A percentile compares a stretch with the other conserved stretches of the same genome.
These are phyloP conservation scores for Gavia stellata DNA, from an alignment of 2,113 vertebrate genomes.

Conservation along the genomic window DNA sequence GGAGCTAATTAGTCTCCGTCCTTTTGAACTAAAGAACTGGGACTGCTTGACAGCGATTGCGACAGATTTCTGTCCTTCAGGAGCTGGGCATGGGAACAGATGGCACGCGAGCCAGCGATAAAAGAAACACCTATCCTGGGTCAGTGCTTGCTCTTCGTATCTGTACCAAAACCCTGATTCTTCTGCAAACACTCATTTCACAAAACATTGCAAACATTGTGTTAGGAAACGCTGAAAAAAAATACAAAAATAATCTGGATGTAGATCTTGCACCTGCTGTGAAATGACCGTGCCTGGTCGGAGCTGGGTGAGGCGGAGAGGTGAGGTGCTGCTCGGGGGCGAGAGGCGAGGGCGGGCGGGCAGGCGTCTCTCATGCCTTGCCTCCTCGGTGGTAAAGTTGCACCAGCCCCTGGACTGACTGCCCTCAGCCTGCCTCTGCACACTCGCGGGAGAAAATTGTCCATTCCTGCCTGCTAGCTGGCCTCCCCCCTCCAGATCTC, in stretches of 20 bases:
- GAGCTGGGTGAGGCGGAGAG: neutral
- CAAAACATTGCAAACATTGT: neutral
- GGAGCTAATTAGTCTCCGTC: neutral
- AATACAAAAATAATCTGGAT: neutral
- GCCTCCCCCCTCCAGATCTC: too few species aligned
- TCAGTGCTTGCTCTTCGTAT: constrained; percentile 16
- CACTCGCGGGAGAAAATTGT: neutral
- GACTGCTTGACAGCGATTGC: neutral
- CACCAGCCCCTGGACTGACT: neutral
- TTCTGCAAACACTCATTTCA: constrained; percentile 5
- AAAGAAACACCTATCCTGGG: neutral
- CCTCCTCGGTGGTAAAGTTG: neutral
- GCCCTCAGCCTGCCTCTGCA: neutral
- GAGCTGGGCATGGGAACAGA: neutral
- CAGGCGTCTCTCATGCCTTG: neutral
- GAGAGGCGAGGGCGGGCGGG: neutral
- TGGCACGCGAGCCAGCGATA: neutral
- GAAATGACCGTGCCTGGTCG: neutral
- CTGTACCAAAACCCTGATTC: neutral
- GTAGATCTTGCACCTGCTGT: neutral
- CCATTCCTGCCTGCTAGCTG: neutral
- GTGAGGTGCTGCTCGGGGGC: neutral
- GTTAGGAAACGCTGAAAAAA: neutral
- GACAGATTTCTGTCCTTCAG: neutral
- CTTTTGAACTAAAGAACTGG: neutral